A percentile compares a stretch with the other conserved stretches of the same genome.
phyloP scores from a whole-genome alignment of 2,113 vertebrate species.

The Pseudolaguvia tuberculata region DNA sequence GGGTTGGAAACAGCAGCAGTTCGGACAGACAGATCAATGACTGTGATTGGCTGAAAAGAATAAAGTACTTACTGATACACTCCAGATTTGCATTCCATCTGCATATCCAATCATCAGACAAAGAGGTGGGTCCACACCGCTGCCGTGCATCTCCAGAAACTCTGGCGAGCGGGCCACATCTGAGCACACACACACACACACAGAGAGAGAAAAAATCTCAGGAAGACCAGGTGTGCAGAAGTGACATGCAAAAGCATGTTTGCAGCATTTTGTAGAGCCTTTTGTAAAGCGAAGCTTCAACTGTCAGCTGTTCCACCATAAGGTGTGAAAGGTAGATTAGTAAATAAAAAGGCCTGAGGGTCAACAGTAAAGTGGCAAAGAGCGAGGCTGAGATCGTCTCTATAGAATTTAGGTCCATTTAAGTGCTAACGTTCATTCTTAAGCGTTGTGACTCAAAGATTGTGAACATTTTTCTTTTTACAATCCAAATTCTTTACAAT shows the following conservation, averaged over 20 bases:
- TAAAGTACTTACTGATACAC: conserved; percentile 81
- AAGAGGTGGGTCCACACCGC: conserved; percentile 82
- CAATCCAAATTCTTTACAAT: background rate
- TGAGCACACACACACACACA: conserved; percentile 51
- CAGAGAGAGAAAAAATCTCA: background rate
- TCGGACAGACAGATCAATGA: background rate
- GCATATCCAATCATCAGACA: conserved; percentile 91
- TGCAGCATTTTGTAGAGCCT: background rate
- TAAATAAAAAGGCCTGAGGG: background rate
- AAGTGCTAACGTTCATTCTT: no score
- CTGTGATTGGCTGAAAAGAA: background rate
- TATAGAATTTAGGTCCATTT: background rate
- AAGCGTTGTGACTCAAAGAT: background rate
- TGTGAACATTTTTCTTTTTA: background rate
- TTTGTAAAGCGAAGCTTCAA: background rate
- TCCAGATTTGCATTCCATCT: conserved; percentile 97
- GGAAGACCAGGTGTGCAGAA: background rate
- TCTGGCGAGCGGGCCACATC: conserved; percentile 87
- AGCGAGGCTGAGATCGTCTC: background rate
- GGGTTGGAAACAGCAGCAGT: background rate
- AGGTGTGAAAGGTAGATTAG: background rate
- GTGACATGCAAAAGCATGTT: background rate
- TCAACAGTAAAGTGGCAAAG: background rate
- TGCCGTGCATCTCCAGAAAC: conserved; percentile 86
- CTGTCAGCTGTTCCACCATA: background rate